Evolutionary conservation across 2,797 vertebrate genomes (phyloP), one percentile per base, ranked within the genome.

Genomic region (Champsocephalus gunnari): DNA sequence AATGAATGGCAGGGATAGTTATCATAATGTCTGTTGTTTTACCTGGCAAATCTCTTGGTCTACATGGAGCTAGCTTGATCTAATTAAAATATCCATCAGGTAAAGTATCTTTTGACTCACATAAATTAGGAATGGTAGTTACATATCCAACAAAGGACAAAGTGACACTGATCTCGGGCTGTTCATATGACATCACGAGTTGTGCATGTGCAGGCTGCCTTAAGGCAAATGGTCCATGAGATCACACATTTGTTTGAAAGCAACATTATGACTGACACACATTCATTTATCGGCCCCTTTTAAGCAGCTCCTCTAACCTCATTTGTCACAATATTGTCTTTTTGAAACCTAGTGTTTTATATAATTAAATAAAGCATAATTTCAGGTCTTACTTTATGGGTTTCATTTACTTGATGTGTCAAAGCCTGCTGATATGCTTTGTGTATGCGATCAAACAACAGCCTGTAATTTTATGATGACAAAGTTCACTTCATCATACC

Each of bases 261-360:
- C 53, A 63, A 75, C 75, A 70, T 83, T 72, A 87, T 75, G 69
- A 79, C 68, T 88, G 90, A 89, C 88, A 90, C 71, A 91, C 77
- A 92, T 92, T 83, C 73, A 76, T 69, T 64, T 58, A 14, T 32
- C 10, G 50, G 10, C 21, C 51, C 50, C 66, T 70, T 68, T 59
- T 64, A 59, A 67, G 21, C 43, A 32, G 24, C 51, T 53, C 17
- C 13, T 54, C 21, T 68, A 16, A 12, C 34, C 44, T 51, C 67
- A 34, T 79, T 73, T 65, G 48, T 71, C 48, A 74, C 16, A 50
- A 66, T 38, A 32, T 32, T 14, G 45, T 43, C 32, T 45, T 53
- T 38, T 21, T 47, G 28, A 66, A 58, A 55, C 4, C 11, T 28
- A 5, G 17, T 47, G 59, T 79, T 28, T 59, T 28, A 64, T 62